Evolutionary conservation across 2,888 invertebrate species (phyloP).

Genomic region (Rhagophthalmus giganteus): DNA sequence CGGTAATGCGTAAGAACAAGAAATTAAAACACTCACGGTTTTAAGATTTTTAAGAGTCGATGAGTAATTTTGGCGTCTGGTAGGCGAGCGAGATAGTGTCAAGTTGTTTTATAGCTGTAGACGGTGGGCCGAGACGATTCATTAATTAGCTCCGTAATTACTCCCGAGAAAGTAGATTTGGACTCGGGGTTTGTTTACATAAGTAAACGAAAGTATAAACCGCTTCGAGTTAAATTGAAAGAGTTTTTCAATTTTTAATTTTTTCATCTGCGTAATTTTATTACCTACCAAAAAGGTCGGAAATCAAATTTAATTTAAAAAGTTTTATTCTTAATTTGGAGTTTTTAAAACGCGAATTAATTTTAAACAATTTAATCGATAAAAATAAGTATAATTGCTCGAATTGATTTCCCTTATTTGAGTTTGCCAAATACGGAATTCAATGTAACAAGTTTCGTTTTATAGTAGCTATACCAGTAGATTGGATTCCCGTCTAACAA

Average conservation of each 20-base stretch:
- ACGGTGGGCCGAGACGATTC: constrained; percentile 46
- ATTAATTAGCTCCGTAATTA: constrained; percentile 51
- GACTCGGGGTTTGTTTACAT: constrained; percentile 5
- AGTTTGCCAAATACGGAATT: too few relatives aligned
- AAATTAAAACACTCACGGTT: constrained; percentile 7
- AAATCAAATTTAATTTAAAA: too few relatives aligned
- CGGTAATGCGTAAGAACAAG: constrained; percentile 1
- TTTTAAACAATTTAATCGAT: too few relatives aligned
- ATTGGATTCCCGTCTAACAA: too few relatives aligned
- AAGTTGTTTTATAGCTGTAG: constrained; percentile 48
- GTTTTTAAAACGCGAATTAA: too few relatives aligned
- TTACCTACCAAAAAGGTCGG: too few relatives aligned
- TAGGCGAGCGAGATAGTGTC: constrained; percentile 46
- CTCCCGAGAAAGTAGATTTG: constrained; percentile 39
- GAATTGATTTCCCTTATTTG: too few relatives aligned
- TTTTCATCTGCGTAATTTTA: constrained; percentile 1
- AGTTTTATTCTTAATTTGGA: too few relatives aligned
- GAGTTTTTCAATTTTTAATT: neutral
- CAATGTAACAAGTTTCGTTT: too few relatives aligned
- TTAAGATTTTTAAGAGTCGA: constrained; percentile 26
- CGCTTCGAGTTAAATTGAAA: constrained; percentile 3
- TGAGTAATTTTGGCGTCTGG: constrained; percentile 37
- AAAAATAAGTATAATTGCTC: too few relatives aligned
- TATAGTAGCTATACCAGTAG: too few relatives aligned
- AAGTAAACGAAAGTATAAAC: constrained; percentile 6